These are phyloP conservation scores for Mixornis gularis DNA, from an alignment of 2,113 vertebrate genomes.

Conservation along the genomic window DNA sequence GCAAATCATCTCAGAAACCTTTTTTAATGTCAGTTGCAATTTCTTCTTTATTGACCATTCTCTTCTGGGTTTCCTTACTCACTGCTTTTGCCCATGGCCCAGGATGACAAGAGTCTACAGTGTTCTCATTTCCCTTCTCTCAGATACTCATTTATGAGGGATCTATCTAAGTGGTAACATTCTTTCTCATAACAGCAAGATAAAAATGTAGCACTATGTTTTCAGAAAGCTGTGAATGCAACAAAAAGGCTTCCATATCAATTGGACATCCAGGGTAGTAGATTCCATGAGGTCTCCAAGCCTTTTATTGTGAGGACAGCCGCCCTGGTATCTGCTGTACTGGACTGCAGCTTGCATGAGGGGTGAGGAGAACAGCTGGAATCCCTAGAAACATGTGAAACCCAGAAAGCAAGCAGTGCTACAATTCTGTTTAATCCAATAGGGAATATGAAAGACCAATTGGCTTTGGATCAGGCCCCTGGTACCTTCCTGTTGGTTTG, in stretches of 20 bases:
- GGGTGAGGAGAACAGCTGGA: neutral
- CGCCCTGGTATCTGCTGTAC: neutral
- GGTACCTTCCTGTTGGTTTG: neutral
- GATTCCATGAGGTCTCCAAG: fast-evolving
- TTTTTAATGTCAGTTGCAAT: neutral
- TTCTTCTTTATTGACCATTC: neutral
- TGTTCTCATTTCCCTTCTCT: neutral
- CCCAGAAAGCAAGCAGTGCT: neutral
- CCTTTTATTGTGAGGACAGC: neutral
- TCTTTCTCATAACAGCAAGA: neutral
- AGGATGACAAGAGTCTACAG: neutral
- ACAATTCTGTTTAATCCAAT: neutral
- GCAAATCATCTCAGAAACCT: neutral
- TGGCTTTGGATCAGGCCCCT: neutral
- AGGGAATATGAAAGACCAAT: neutral
- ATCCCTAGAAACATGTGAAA: neutral
- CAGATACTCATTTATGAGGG: neutral
- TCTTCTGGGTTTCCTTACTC: neutral
- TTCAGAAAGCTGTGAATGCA: neutral
- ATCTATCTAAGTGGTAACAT: neutral
- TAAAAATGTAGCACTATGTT: neutral
- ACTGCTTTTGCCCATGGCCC: neutral
- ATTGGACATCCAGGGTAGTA: neutral
- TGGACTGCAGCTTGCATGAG: neutral
- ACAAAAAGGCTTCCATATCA: neutral